Base-by-base conservation (phyloP, 1,140 invertebrate species). In the Trachymyrmex septentrionalis region DNA sequence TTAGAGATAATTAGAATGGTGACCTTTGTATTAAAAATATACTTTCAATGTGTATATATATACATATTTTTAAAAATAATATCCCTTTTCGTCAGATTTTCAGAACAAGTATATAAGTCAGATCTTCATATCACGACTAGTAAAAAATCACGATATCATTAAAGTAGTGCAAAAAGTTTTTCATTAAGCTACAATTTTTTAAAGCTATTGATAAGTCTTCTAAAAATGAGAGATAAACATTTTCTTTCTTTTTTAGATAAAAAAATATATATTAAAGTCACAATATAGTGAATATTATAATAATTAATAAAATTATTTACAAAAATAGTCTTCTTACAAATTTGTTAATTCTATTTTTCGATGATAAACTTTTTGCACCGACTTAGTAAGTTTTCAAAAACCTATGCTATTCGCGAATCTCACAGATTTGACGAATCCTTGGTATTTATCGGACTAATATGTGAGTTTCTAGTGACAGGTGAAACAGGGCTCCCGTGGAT, bases 401-500 rank as follows among this genome's bases (percentile, higher is more conserved):
- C 14, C 53, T 66, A 78, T 38, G 9, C 30, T 71, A 81, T 10
- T 48, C 24, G 38, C 61, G 24, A 78, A 50, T 78, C 21, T 3
- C 30, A 59, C 27, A 16, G 12, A 80, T 67, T 53, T 67, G n/a
- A 67, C 0, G 7, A 34, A 73, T 48, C 44, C 34, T 71, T 21
- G 55, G 55, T 57, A 57, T 63, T 30, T 81, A 14, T 92, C 66
- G 92, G 12, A 92, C 19, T 0, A 9, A 86, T 89, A 19, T 89
- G 69, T n/a, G 86, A 55, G 57, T 50, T 7, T 57, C 80, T 27
- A 27, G 69, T 67, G 57, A 69, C 5, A 12, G 92, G 88, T 2
- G 90, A 87, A n/a, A 93, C 50, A 16, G 93, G 93, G 87, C 81
- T 91, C 6, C 95, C 95, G 87, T 97, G 96, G 44, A 96, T 93